Evolutionary conservation across 2,888 invertebrate species (phyloP).

Genomic region (Automeris io): DNA sequence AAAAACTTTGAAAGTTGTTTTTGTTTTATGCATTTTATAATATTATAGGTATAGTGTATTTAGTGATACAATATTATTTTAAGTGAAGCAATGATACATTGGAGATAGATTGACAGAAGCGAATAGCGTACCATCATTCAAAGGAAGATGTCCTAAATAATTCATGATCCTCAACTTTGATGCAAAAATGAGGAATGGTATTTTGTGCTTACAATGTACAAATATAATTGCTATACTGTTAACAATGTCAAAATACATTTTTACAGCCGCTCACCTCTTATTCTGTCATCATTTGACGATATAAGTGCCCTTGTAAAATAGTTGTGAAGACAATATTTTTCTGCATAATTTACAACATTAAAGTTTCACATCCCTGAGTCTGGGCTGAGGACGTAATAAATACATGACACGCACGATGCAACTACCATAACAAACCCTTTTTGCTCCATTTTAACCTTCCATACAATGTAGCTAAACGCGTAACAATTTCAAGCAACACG

Average conservation of each 20-base stretch:
- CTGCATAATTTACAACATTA: conserved; percentile 36
- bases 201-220: neutral
- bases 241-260: neutral
- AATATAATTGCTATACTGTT: neutral
- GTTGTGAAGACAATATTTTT: conserved; percentile 39
- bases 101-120: no score
- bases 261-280: conserved; percentile 22
- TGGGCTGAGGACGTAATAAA: conserved; percentile 30
- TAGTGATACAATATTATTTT: no score
- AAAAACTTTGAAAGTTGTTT: no score
- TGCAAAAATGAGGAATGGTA: no score
- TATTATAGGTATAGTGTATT: no score
- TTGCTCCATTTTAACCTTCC: neutral
- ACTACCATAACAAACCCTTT: conserved; percentile 8
- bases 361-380: conserved; percentile 36
- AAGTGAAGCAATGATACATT: no score
- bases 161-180: no score
- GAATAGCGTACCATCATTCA: no score
- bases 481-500: no score
- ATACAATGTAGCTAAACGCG: no score
- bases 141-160: no score
- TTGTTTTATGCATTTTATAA: no score
- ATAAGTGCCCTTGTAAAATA: conserved; percentile 39
- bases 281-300: conserved; percentile 35
- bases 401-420: conserved; percentile 35